phyloP scores from a whole-genome alignment of 2,888 invertebrate species.

The Plebejus melissa region DNA sequence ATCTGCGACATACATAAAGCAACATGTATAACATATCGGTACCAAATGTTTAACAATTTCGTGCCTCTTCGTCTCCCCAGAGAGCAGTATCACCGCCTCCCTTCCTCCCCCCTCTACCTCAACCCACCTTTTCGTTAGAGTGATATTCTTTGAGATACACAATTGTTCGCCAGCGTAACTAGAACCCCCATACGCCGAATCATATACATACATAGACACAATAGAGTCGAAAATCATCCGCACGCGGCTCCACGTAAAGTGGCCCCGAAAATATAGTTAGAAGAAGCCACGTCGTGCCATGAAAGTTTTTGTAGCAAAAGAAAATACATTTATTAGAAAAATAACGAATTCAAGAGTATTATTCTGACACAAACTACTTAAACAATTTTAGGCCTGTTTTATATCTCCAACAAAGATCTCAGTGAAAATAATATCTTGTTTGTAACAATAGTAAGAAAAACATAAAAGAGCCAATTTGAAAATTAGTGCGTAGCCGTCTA shows the following conservation, averaged over 20 bases:
- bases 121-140: slow-evolving; percentile 63
- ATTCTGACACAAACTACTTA: slow-evolving; percentile 14
- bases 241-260: not conserved
- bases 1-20: slow-evolving; percentile 39
- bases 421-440: not conserved
- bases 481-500: not conserved
- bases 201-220: not conserved
- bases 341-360: slow-evolving; percentile 25
- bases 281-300: slow-evolving; percentile 25
- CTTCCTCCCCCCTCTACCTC: slow-evolving; percentile 45
- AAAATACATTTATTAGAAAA: slow-evolving; percentile 26
- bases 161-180: slow-evolving; percentile 31
- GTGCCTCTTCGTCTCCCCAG: slow-evolving; percentile 71
- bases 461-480: not conserved
- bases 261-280: slow-evolving; percentile 19
- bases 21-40: slow-evolving; percentile 59
- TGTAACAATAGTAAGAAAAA: not conserved
- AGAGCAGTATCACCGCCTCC: slow-evolving; percentile 60
- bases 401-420: not conserved
- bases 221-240: slow-evolving; percentile 14
- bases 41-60: slow-evolving; percentile 76
- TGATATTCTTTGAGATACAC: slow-evolving; percentile 66
- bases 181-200: slow-evolving; percentile 27
- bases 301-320: slow-evolving; percentile 27
- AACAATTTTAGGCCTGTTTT: slow-evolving; percentile 1